Evolutionary conservation across 2,888 invertebrate genomes (phyloP).

Genomic region (Caenorhabditis macrosperma): DNA sequence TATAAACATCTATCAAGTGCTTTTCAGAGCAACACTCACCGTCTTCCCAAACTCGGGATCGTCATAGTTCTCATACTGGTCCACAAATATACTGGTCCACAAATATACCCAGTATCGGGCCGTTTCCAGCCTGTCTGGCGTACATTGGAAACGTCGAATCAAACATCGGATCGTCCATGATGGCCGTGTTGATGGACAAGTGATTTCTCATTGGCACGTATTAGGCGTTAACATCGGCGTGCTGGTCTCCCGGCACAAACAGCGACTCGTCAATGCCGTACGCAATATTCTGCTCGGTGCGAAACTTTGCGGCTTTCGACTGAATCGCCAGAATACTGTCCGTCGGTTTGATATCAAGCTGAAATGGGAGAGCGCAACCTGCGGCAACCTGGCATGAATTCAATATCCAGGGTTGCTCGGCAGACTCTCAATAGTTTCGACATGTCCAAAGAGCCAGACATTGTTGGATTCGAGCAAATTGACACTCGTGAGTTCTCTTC

Average conservation of each 20-base stretch:
- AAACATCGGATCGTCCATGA: constrained; percentile 38
- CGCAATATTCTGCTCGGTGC: constrained; percentile 28
- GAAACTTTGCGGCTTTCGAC: too few relatives aligned
- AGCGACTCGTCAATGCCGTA: constrained; percentile 11
- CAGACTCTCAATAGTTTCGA: too few relatives aligned
- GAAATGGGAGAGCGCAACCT: too few relatives aligned
- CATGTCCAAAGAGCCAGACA: too few relatives aligned
- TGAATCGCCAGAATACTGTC: too few relatives aligned
- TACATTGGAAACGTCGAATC: constrained; percentile 24
- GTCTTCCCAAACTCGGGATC: constrained; percentile 1
- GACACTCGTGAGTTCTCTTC: too few relatives aligned
- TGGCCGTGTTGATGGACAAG: constrained; percentile 9
- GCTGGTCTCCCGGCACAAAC: constrained; percentile 6
- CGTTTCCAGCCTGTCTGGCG: constrained; percentile 27
- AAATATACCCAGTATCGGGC: constrained; percentile 32
- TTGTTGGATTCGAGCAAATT: too few relatives aligned
- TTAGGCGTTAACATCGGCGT: constrained; percentile 12
- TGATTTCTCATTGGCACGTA: constrained; percentile 23
- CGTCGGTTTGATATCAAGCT: too few relatives aligned
- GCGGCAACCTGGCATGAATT: too few relatives aligned
- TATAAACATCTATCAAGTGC: background rate
- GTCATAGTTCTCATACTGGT: constrained; percentile 8
- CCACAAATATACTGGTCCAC: background rate
- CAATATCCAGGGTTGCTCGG: background rate
- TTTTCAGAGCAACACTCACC: too few relatives aligned